Base-by-base conservation (phyloP, 2,888 invertebrate species). In the Stenchaetothrips biformis region DNA sequence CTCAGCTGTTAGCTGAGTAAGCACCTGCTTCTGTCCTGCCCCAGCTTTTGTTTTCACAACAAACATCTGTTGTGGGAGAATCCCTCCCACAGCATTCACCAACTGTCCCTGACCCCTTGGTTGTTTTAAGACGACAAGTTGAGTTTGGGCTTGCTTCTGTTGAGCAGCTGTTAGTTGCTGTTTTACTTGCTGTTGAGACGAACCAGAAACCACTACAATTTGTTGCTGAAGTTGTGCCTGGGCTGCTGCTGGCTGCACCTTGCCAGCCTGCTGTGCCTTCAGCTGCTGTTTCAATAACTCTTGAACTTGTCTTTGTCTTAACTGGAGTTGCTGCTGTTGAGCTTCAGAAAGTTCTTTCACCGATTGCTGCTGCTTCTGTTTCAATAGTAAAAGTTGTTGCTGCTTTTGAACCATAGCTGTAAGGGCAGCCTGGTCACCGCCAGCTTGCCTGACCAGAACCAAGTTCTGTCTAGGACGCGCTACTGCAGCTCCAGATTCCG, bases 121-220 rank as follows among this genome's bases (percentile, higher is more conserved):
- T 9, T 67, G 67, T 21, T 67, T 67, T 18, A 67, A 21, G 21
- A 67, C 67, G 4, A 67, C 67, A n/a, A 67, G 21, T 21, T 67
- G 67, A 67, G 67, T 67, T 67, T n/a, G 67, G 21, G 67, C 21
- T 67, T 67, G 85, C 81, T 86, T 81, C 78, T 82, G 85, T 82
- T 86, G 86, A 9, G 84, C 37, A 37, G 37, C 83, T 0, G 85
- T 85, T 27, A 86, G 83, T 80, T 87, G 86, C 80, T 87, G 87
- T 0, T 85, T 84, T 18, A 85, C 84, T 9, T 84, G 83, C 80
- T 85, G 84, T 81, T 83, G 84, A 81, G 83, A 84, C 83, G 85
- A 67, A 21, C 67, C 67, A 7, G 67, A 67, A 8, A 67, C 67
- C 21, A 67, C 67, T 9, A 67, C 67, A 21, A 67, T 18, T 67